A percentile compares a stretch with the other conserved stretches of the same genome.
Evolutionary conservation across 1,140 invertebrate species (phyloP).

Genomic region (Bombyx mandarina): DNA sequence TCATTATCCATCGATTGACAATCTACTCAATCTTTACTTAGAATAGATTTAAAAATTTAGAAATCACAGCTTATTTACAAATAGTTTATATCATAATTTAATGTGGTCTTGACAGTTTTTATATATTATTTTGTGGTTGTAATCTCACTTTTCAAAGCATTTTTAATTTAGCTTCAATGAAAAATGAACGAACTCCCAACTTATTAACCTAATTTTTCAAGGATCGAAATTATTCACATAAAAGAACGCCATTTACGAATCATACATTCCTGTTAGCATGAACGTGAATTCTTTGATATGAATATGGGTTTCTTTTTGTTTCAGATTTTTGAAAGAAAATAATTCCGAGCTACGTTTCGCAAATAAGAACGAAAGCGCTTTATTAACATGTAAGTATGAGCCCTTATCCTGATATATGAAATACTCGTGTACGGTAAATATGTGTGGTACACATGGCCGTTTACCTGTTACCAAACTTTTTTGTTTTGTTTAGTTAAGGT

Average conservation of each 20-base stretch:
- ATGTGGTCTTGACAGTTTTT: too few species aligned
- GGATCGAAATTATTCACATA: constrained; percentile 9
- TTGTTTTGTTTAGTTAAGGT: too few species aligned
- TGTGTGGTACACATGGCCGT: too few species aligned
- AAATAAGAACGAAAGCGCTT: background rate
- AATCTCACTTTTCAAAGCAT: background rate
- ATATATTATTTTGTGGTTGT: too few species aligned
- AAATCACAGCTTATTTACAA: too few species aligned
- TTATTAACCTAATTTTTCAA: constrained; percentile 14
- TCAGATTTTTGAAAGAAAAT: constrained; percentile 7
- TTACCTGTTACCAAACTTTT: too few species aligned
- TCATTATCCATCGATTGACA: too few species aligned
- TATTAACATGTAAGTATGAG: constrained; percentile 6
- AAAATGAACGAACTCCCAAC: constrained; percentile 14
- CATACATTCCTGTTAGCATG: background rate
- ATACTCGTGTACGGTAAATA: too few species aligned
- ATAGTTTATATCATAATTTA: too few species aligned
- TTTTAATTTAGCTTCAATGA: constrained; percentile 17
- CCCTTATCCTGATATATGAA: too few species aligned
- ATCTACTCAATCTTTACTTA: too few species aligned
- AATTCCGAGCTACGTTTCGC: background rate
- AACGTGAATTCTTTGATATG: background rate
- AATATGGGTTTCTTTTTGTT: constrained; percentile 5
- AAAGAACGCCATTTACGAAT: constrained; percentile 7
- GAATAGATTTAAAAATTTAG: too few species aligned